These are phyloP conservation scores for Acholoe squamosa DNA, from an alignment of 2,888 invertebrate species.

Conservation along the genomic window DNA sequence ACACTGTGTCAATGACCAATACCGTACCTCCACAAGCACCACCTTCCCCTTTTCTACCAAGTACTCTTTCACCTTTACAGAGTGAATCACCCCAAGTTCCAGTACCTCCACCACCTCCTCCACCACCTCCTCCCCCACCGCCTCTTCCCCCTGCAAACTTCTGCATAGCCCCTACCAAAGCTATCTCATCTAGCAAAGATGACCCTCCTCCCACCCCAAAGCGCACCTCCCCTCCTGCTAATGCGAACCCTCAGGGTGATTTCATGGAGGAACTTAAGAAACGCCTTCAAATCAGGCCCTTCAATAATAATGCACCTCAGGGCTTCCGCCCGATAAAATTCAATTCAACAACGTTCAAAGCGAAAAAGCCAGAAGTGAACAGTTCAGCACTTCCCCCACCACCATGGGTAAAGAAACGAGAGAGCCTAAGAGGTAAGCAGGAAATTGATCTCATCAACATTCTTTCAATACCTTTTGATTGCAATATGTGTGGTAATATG, in stretches of 20 bases:
- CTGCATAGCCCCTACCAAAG: not conserved
- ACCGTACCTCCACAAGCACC: not conserved
- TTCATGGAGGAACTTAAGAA: constrained; percentile 9
- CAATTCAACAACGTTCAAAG: not conserved
- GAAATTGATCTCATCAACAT: too few species aligned
- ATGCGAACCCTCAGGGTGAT: not conserved
- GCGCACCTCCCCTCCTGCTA: not conserved
- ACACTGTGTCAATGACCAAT: too few species aligned
- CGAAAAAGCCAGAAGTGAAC: not conserved
- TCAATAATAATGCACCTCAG: not conserved
- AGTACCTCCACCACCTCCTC: not conserved
- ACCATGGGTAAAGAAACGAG: too few species aligned
- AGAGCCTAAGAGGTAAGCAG: too few species aligned
- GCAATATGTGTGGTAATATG: too few species aligned
- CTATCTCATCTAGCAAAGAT: not conserved
- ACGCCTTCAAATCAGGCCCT: not conserved
- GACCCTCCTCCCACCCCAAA: constrained; percentile 37
- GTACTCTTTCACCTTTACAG: not conserved
- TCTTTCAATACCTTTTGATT: too few species aligned
- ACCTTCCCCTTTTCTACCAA: constrained; percentile 15
- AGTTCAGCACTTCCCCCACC: too few species aligned
- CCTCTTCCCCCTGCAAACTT: not conserved
- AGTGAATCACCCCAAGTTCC: not conserved
- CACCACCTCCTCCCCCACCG: constrained; percentile 31
- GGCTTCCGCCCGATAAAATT: not conserved